phyloP scores from a whole-genome alignment of 1,140 invertebrate species.

The Archivesica marissinica region DNA sequence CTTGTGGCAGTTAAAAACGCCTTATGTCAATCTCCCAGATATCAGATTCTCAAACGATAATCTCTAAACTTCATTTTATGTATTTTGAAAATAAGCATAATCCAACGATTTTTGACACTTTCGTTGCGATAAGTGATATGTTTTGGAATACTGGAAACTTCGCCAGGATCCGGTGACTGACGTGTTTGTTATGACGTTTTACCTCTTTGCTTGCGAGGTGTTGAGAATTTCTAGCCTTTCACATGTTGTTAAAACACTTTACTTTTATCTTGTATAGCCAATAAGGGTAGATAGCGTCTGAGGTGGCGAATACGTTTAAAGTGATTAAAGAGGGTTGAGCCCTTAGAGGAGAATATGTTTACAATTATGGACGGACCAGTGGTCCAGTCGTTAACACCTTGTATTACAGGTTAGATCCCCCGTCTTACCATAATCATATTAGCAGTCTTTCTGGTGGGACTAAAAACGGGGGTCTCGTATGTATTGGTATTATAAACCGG shows the following conservation, averaged over 20 bases:
- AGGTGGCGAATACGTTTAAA: too few species aligned
- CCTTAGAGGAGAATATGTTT: too few species aligned
- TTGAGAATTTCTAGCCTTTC: slow-evolving; percentile 9
- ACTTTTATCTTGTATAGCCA: too few species aligned
- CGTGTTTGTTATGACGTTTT: slow-evolving; percentile 51
- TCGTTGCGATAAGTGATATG: slow-evolving; percentile 46
- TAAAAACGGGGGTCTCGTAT: too few species aligned
- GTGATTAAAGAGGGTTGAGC: too few species aligned
- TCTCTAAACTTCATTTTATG: slow-evolving; percentile 56
- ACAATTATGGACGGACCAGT: too few species aligned
- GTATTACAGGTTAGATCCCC: too few species aligned
- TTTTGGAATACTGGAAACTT: slow-evolving; percentile 44
- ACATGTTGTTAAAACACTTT: slow-evolving; percentile 20
- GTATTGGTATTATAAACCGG: too few species aligned
- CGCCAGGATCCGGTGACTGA: background rate
- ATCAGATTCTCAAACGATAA: slow-evolving; percentile 19
- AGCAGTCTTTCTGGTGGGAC: too few species aligned
- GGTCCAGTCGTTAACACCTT: too few species aligned
- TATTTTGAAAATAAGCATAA: slow-evolving; percentile 61
- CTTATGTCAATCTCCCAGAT: slow-evolving; percentile 50
- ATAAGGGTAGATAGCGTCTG: too few species aligned
- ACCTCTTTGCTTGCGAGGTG: slow-evolving; percentile 3
- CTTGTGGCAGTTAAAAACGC: slow-evolving; percentile 52
- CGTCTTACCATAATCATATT: too few species aligned
- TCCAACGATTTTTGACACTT: slow-evolving; percentile 56